These are phyloP conservation scores for Drosophila quadrilineata DNA, from an alignment of 1,140 invertebrate genomes.

Conservation along the genomic window DNA sequence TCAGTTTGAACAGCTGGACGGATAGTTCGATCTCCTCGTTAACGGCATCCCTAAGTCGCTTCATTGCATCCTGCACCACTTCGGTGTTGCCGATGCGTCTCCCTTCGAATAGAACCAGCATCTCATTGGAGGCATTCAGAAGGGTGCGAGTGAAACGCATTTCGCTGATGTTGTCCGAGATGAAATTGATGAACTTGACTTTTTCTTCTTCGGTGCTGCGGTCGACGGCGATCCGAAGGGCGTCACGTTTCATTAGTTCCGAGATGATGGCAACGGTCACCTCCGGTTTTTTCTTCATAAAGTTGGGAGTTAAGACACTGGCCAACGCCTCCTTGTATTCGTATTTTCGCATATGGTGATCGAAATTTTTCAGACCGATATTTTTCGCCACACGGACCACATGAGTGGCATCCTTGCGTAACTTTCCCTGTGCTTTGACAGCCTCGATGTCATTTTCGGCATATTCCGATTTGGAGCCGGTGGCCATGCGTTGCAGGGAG, in stretches of 20 bases:
- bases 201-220: constrained; percentile 87
- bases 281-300: constrained; percentile 87
- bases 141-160: constrained; percentile 88
- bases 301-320: constrained; percentile 85
- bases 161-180: constrained; percentile 89
- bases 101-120: constrained; percentile 89
- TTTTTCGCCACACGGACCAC: constrained; percentile 83
- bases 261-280: constrained; percentile 90
- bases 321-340: constrained; percentile 91
- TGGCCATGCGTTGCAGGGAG: constrained; percentile 90
- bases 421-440: neutral
- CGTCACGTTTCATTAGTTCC: constrained; percentile 92
- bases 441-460: constrained; percentile 59
- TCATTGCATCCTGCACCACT: constrained; percentile 84
- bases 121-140: constrained; percentile 87
- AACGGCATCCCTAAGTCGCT: constrained; percentile 84
- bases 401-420: constrained; percentile 42
- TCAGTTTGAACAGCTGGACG: constrained; percentile 84
- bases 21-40: constrained; percentile 86
- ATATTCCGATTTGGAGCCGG: constrained; percentile 79
- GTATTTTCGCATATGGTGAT: constrained; percentile 89
- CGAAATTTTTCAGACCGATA: constrained; percentile 84
- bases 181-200: constrained; percentile 87
- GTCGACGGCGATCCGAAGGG: constrained; percentile 88
- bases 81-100: constrained; percentile 68